Conservation (phyloP, 2,888 invertebrate genomes). For the Macrosiphum euphorbiae region DNA sequence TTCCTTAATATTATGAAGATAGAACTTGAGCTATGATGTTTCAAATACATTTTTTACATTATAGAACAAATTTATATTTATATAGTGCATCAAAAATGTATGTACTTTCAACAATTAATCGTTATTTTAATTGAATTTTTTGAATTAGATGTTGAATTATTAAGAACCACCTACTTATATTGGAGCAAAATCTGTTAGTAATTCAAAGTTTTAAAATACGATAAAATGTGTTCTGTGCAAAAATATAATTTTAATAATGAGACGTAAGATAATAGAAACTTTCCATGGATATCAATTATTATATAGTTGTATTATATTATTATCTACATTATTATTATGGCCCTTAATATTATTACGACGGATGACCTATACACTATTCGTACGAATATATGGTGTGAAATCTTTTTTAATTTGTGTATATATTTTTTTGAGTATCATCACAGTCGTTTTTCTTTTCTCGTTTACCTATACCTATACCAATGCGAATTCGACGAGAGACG, state of each 20-base stretch:
- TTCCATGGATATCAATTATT: not conserved
- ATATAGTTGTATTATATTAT: not conserved
- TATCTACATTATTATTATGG: not conserved
- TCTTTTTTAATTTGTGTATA: not conserved
- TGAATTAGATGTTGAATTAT: not conserved
- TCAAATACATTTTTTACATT: not conserved
- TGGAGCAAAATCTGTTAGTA: not conserved
- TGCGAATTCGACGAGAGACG: not conserved
- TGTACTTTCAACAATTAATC: not conserved
- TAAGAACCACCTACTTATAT: not conserved
- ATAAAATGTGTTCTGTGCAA: not conserved
- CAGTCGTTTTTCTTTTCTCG: not conserved
- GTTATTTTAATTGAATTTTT: not conserved
- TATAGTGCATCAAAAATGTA: not conserved
- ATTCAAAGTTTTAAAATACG: not conserved
- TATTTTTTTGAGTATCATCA: not conserved
- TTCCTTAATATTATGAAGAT: not conserved
- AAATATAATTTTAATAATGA: not conserved
- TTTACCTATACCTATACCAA: not conserved
- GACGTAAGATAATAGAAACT: not conserved
- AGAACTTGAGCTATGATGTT: not conserved
- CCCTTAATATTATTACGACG: not conserved
- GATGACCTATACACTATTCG: not conserved
- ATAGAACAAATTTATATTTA: not conserved
- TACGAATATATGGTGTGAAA: not conserved